Evolutionary conservation across 2,113 vertebrate species (phyloP).

Genomic region (Clinocottus analis): DNA sequence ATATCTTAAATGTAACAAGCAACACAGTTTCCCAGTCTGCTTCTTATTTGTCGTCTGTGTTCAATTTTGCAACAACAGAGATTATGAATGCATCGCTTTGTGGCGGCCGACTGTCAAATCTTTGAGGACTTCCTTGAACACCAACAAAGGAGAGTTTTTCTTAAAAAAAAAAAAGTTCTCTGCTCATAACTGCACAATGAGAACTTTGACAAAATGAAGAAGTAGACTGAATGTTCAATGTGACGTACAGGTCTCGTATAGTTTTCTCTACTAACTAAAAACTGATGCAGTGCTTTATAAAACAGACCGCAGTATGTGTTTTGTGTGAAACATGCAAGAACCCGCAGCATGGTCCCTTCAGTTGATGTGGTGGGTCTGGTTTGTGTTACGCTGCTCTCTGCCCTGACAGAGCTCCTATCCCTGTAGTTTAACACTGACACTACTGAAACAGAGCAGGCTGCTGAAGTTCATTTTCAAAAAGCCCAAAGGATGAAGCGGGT

Average conservation of each 20-base stretch:
- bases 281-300: background rate
- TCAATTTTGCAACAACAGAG: slow-evolving; percentile 14
- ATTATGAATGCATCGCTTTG: slow-evolving; percentile 27
- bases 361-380: slow-evolving; percentile 31
- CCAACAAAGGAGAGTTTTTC: slow-evolving; percentile 9
- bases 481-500: background rate
- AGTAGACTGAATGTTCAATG: background rate
- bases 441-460: slow-evolving; percentile 3
- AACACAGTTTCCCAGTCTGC: slow-evolving; percentile 1
- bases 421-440: slow-evolving; percentile 9
- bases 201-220: slow-evolving; percentile 3
- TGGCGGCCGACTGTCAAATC: background rate
- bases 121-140: slow-evolving; percentile 19
- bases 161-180: background rate
- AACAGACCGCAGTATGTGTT: background rate
- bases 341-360: background rate
- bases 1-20: background rate
- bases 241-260: slow-evolving; percentile 4
- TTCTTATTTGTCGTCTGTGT: slow-evolving; percentile 19
- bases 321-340: slow-evolving; percentile 23
- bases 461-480: background rate
- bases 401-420: slow-evolving; percentile 20
- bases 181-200: background rate
- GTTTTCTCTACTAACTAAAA: too few relatives aligned
- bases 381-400: slow-evolving; percentile 8